Evolutionary conservation across 2,113 vertebrate species (phyloP), one percentile per base, ranked within the genome.

Genomic region (Blennius ocellaris): DNA sequence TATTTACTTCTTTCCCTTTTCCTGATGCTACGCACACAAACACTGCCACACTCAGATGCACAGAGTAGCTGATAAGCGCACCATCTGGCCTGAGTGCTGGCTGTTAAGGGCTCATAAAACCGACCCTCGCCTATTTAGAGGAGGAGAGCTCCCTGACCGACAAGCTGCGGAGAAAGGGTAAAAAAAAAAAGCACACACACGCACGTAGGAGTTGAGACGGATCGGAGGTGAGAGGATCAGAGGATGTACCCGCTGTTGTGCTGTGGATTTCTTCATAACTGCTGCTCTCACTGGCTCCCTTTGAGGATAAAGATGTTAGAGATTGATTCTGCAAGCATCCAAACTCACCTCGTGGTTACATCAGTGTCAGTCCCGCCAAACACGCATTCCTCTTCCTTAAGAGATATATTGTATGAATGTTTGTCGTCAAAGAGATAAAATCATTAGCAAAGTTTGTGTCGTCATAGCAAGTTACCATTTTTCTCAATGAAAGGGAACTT

Each of bases 61-160:
- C 73, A 71, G 53, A 75, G 75, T 65, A 75, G 78, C 80, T 88
- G 87, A 91, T 90, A 91, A 89, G 82, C 51, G 40, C 78, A 78
- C 90, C 89, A 89, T 92, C 89, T 90, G 90, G 77, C 79, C 82
- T 72, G 67, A 88, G 79, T 78, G 79, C 73, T 56, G 74, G 56
- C 77, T 84, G 84, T 89, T 88, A 81, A 86, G 82, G 84, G 77
- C 89, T 83, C 79, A 85, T 86, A 92, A 89, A 88, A 78, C 54
- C 60, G 84, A 81, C 86, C 84, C 82, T 87, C 78, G 80, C 84
- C 65, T 82, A 70, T 76, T 82, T 70, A 80, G 69, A 78, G 61
- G 56, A 48, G 58, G 40, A 79, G 55, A 37, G 47, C 50, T 71
- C 59, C 56, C 53, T 57, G 14, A 71, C 59, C 9, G 38, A n/a